Evolutionary conservation across 2,888 invertebrate species (phyloP), one percentile per base, ranked within the genome.

Genomic region (Tenthredo amoena): DNA sequence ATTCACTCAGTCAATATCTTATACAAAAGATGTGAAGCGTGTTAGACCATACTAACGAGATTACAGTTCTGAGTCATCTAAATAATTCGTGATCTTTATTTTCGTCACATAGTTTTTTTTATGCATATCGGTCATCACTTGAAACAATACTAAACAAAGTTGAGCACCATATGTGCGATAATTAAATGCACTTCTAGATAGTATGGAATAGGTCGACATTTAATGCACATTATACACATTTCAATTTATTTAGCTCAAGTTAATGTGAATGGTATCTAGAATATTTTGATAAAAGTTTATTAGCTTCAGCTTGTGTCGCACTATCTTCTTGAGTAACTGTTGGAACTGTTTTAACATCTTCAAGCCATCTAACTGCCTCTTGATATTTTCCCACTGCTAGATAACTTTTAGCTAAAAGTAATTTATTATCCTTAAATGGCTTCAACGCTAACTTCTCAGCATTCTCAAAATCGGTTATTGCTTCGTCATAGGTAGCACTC

Each of bases 401-500:
- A 86, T 95, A 94, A 89, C 95, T 95, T 91, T 96, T 96, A 21
- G 95, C 95, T 81, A 96, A 91, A 85, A 93, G 94, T 85, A 95
- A 88, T 86, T 93, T 94, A 90, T 96, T 96, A 88, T 96, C 95
- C 88, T 95, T 95, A 94, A 95, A 95, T 6, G 95, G 95, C 47
- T 93, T 91, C 4, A 91, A 90, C 40, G 94, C 93, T n/a, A 95
- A 90, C 77, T 92, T 92, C 87, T 96, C 95, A 5, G 96, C 95
- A 87, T 94, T 92, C 85, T 94, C 87, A 87, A 96, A 95, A 89
- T 95, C 93, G 21, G 92, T 89, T 40, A 96, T 92, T 1, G 97
- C 96, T 87, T 97, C 96, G 72, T 95, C 94, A 84, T 95, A 94
- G 0, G 95, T 95, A 1, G 95, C 94, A 85, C 92, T 94, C 10